Percentiles rank a stretch among this genome's conserved stretches.
These are phyloP conservation scores for Lonchura striata DNA, from an alignment of 2,113 vertebrate species.

Conservation along the genomic window DNA sequence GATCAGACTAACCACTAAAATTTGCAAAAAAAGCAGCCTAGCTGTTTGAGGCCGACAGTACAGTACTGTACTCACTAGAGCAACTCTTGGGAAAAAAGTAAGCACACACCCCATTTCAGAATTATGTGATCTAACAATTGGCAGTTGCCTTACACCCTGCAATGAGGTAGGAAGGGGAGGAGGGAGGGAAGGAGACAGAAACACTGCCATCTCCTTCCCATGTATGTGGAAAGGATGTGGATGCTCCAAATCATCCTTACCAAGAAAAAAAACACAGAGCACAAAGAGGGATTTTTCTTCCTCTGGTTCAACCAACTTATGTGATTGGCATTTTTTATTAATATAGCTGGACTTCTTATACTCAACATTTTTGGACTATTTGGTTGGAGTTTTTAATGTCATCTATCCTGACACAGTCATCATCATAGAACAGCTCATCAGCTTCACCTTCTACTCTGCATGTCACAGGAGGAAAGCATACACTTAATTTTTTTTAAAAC, in stretches of 20 bases:
- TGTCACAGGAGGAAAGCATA: neutral
- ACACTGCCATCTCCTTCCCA: neutral
- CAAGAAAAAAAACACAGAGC: neutral
- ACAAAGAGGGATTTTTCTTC: neutral
- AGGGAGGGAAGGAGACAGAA: neutral
- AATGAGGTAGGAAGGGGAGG: neutral
- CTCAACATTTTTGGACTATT: neutral
- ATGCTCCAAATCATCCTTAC: neutral
- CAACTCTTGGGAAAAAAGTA: neutral
- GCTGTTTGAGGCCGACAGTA: neutral
- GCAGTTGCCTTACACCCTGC: neutral
- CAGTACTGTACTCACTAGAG: neutral
- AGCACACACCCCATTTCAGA: neutral
- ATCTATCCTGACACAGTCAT: neutral
- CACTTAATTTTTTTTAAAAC: neutral
- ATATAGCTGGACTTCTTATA: neutral
- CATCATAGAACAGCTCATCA: neutral
- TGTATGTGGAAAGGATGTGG: too few species aligned
- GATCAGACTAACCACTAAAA: neutral
- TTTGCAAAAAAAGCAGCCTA: neutral
- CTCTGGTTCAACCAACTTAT: neutral
- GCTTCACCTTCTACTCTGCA: neutral
- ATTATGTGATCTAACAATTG: neutral
- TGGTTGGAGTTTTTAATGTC: neutral
- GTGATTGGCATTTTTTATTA: neutral